Conservation (phyloP, 2,113 vertebrate species). For the Aptenodytes patagonicus region DNA sequence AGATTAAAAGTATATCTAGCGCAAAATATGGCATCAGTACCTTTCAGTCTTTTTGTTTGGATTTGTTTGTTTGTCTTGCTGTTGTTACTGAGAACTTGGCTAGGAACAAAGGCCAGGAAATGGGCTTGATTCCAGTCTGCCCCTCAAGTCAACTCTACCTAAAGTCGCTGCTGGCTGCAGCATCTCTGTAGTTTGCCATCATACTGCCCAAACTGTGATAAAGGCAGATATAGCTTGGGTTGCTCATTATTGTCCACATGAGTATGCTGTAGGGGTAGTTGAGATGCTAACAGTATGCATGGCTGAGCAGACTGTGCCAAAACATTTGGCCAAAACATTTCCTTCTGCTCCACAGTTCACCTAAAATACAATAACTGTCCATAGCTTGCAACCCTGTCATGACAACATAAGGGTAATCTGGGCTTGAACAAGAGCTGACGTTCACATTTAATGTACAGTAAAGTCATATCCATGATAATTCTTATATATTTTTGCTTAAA, state of each 20-base stretch:
- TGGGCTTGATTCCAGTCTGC: neutral
- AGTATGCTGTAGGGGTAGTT: neutral
- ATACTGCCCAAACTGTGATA: neutral
- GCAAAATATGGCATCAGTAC: neutral
- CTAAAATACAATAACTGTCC: neutral
- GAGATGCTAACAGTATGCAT: neutral
- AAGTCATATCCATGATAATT: neutral
- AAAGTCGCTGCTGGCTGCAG: neutral
- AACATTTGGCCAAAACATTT: neutral
- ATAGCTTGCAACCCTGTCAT: neutral
- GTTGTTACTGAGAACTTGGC: neutral
- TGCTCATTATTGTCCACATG: neutral
- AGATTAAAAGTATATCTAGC: neutral
- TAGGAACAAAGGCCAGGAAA: neutral
- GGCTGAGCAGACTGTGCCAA: neutral
- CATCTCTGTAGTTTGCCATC: neutral
- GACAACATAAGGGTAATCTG: neutral
- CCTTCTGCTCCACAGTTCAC: neutral
- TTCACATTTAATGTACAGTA: neutral
- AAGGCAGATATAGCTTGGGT: neutral
- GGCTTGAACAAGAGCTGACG: neutral
- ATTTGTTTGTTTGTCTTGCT: neutral
- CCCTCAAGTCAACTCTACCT: rapidly evolving
- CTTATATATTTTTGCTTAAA: neutral
- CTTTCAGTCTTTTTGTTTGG: neutral